Conservation (phyloP, 2,888 invertebrate species). For the Drymonia ruficornis region DNA sequence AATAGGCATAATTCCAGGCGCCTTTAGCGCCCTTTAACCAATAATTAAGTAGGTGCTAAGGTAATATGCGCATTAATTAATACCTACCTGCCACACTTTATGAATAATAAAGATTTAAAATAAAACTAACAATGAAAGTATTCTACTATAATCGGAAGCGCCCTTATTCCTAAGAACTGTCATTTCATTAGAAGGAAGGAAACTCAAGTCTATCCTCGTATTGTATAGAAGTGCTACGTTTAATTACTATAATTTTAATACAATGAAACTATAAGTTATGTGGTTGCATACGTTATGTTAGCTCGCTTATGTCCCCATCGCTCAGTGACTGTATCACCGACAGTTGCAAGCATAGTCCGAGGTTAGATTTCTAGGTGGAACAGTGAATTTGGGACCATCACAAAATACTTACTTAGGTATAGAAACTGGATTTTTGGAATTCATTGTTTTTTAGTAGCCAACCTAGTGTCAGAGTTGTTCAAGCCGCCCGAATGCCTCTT, state of each 20-base stretch:
- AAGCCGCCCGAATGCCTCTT: too few species aligned
- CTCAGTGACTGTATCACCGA: not conserved
- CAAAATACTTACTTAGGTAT: too few species aligned
- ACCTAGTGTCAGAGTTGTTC: too few species aligned
- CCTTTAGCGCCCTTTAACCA: not conserved
- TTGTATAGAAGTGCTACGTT: conserved; percentile 23
- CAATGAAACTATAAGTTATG: conserved; percentile 23
- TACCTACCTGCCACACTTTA: not conserved
- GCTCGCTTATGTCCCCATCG: not conserved
- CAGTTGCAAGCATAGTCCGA: too few species aligned
- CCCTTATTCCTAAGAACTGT: not conserved
- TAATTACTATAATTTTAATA: conserved; percentile 37
- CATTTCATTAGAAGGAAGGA: conserved; percentile 22
- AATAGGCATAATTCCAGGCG: too few species aligned
- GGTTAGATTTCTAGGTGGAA: too few species aligned
- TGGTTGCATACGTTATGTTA: conserved; percentile 10
- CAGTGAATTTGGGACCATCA: too few species aligned
- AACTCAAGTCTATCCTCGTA: conserved; percentile 20
- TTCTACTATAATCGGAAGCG: not conserved
- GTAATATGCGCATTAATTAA: not conserved
- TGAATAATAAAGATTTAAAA: not conserved
- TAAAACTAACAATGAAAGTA: not conserved
- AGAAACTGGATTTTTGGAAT: too few species aligned
- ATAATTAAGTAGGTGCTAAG: not conserved
- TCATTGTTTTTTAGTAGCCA: too few species aligned